Percentiles rank a stretch among this genome's conserved stretches.
Evolutionary conservation across 2,113 vertebrate species (phyloP).

Genomic region (Crypturellus undulatus): DNA sequence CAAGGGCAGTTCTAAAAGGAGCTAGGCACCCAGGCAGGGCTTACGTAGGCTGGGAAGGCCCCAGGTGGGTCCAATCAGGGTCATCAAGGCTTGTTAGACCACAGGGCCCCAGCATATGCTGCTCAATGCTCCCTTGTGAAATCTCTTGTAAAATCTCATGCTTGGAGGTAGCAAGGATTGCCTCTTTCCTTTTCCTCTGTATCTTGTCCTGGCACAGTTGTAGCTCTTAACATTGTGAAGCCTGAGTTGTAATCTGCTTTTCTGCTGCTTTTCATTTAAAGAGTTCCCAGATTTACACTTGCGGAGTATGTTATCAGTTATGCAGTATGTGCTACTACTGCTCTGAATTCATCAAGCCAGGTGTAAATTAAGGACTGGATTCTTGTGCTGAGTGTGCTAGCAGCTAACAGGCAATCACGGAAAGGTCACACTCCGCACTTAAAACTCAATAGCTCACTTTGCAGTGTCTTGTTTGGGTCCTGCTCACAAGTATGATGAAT

Average conservation of each 20-base stretch:
- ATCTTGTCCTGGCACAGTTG: neutral
- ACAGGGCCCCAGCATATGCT: neutral
- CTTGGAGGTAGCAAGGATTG: fast-evolving
- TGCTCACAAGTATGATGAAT: neutral
- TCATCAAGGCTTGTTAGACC: neutral
- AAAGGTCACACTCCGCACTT: neutral
- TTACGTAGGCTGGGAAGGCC: neutral
- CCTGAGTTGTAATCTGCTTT: neutral
- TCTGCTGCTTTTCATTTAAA: neutral
- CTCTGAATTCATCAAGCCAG: neutral
- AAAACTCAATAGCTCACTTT: neutral
- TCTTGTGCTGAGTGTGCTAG: neutral
- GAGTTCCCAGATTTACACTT: neutral
- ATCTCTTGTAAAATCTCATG: neutral
- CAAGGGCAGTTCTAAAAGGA: no score
- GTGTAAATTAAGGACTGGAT: neutral
- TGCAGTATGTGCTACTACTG: neutral
- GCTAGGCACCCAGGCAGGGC: no score
- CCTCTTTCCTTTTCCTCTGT: neutral
- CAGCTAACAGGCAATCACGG: neutral
- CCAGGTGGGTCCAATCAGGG: neutral
- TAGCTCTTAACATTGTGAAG: neutral
- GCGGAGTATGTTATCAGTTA: fast-evolving
- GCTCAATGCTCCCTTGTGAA: neutral
- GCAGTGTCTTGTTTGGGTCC: neutral